A percentile compares a stretch with the other conserved stretches of the same genome.
Conservation (phyloP, 2,113 vertebrate genomes). For the Nothocercus julius region DNA sequence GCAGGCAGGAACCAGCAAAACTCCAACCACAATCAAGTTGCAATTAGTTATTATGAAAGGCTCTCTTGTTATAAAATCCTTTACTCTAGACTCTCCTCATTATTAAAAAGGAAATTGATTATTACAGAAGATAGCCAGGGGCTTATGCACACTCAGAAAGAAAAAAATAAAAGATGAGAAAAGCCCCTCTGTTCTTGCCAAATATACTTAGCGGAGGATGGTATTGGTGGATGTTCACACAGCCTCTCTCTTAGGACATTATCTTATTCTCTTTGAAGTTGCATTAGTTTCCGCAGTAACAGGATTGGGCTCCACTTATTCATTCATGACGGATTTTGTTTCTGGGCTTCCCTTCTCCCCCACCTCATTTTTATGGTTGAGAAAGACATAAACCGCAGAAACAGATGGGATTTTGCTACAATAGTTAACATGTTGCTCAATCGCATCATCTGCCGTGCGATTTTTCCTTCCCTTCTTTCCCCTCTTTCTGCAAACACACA, state of each 20-base stretch:
- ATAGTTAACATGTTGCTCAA: constrained; percentile 59
- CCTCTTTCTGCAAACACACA: neutral
- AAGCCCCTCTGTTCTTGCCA: neutral
- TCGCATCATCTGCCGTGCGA: constrained; percentile 55
- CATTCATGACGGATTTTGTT: constrained; percentile 10
- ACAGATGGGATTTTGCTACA: constrained; percentile 67
- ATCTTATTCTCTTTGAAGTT: neutral
- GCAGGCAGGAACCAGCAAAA: constrained; percentile 1
- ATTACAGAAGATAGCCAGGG: neutral
- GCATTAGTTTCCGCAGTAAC: neutral
- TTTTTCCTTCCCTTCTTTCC: neutral
- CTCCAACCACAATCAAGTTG: neutral
- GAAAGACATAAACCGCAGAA: constrained; percentile 31
- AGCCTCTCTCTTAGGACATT: neutral
- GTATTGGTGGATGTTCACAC: neutral
- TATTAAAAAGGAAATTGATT: neutral
- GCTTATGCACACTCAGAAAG: neutral
- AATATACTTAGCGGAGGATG: neutral
- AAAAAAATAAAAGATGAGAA: neutral
- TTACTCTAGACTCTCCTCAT: neutral
- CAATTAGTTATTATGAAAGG: constrained; percentile 21
- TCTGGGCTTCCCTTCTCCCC: neutral
- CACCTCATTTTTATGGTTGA: constrained; percentile 9
- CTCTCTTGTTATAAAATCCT: neutral
- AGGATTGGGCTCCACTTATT: neutral